Percentiles rank a stretch among this genome's conserved stretches.
Conservation (phyloP, 2,888 invertebrate species). For the Selenia dentaria region DNA sequence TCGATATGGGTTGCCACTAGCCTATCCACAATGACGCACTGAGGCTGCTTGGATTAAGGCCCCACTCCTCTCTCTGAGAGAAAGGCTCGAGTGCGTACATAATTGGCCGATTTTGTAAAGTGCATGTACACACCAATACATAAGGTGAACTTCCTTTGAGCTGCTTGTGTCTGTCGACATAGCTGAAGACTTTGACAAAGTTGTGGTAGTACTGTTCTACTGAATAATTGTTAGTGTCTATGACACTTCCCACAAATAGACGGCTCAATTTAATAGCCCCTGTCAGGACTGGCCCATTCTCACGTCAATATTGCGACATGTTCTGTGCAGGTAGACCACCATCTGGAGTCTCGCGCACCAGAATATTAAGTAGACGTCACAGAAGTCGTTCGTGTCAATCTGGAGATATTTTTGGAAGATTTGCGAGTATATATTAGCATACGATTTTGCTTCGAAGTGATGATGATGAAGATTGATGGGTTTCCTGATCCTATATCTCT, state of each 20-base stretch:
- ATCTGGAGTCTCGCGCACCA: neutral
- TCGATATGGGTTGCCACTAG: too few relatives aligned
- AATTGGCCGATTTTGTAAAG: too few relatives aligned
- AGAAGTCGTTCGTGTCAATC: conserved; percentile 2
- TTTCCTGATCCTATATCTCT: neutral
- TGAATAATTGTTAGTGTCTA: too few relatives aligned
- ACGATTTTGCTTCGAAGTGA: neutral
- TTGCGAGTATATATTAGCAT: conserved; percentile 6
- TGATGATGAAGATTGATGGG: conserved; percentile 5
- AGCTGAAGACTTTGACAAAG: too few relatives aligned
- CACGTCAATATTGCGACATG: conserved; percentile 30
- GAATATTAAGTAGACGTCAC: conserved; percentile 19
- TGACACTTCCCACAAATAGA: neutral
- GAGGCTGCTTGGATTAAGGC: too few relatives aligned
- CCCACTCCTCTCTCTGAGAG: too few relatives aligned
- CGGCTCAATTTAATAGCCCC: conserved; percentile 7
- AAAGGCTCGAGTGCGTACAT: too few relatives aligned
- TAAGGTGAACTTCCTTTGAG: too few relatives aligned
- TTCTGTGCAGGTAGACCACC: conserved; percentile 11
- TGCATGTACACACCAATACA: too few relatives aligned
- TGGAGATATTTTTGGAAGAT: conserved; percentile 8
- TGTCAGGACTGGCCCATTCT: conserved; percentile 33
- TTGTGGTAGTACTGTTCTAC: too few relatives aligned
- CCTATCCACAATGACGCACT: too few relatives aligned
- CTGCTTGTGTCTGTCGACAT: too few relatives aligned